Evolutionary conservation across 1,140 invertebrate species (phyloP).

Genomic region (Lethrus apterus): DNA sequence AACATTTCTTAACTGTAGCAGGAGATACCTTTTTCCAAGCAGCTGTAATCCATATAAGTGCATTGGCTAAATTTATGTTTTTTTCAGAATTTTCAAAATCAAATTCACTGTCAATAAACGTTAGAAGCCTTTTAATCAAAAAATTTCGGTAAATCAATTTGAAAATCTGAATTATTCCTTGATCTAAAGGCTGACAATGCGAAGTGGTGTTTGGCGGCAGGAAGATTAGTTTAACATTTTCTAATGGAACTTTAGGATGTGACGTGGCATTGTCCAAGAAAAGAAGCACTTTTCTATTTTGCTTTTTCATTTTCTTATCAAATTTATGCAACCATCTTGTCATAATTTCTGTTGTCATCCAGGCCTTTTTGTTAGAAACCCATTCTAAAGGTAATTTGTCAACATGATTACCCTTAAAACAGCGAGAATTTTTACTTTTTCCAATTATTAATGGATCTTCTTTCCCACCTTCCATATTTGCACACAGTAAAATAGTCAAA

Average conservation of each 20-base stretch:
- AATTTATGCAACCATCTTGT: conserved; percentile 9
- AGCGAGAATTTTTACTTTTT: conserved; percentile 1
- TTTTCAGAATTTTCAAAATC: no score
- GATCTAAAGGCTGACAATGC: conserved; percentile 43
- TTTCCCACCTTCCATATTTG: background rate
- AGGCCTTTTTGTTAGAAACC: conserved; percentile 1
- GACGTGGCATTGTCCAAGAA: conserved; percentile 33
- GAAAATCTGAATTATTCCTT: conserved; percentile 41
- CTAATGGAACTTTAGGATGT: conserved; percentile 23
- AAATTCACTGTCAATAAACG: no score
- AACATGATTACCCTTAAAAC: background rate
- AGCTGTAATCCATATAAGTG: no score
- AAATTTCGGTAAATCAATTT: conserved; percentile 27
- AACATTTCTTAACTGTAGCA: no score
- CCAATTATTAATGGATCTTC: conserved; percentile 5
- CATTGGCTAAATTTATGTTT: no score
- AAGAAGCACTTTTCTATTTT: conserved; percentile 25
- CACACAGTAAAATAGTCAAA: conserved; percentile 4
- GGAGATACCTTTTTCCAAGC: no score
- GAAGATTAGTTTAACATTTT: conserved; percentile 33
- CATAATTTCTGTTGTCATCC: conserved; percentile 12
- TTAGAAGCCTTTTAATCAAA: no score
- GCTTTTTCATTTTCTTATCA: conserved; percentile 13
- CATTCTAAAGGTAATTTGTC: background rate
- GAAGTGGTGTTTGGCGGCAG: conserved; percentile 43